These are phyloP conservation scores for Sebastes nivosus DNA, from an alignment of 2,797 vertebrate genomes.

Conservation along the genomic window DNA sequence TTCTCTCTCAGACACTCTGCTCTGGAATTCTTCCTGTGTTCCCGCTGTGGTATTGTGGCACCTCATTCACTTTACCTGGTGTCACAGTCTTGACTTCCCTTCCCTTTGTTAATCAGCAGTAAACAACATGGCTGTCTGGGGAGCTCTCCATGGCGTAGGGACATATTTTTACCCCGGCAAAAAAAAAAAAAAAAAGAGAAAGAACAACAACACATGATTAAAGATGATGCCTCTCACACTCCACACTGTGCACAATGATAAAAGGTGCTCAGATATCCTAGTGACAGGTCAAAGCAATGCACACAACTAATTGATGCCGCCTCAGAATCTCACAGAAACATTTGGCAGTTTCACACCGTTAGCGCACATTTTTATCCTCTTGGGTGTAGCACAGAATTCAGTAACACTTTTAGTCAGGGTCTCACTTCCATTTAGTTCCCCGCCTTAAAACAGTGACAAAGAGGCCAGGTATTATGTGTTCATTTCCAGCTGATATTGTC, in stretches of 20 bases:
- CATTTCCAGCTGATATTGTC: conserved; percentile 29
- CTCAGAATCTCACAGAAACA: conserved; percentile 72
- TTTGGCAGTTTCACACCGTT: conserved; percentile 70
- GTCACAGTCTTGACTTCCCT: conserved; percentile 82
- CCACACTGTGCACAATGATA: conserved; percentile 77
- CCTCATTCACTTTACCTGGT: conserved; percentile 78
- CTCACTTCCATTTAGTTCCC: conserved; percentile 43
- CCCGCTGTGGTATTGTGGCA: conserved; percentile 70
- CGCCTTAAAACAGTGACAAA: conserved; percentile 43
- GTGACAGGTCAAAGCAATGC: conserved; percentile 84
- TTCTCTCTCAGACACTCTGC: conserved; percentile 45
- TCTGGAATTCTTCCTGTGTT: conserved; percentile 70
- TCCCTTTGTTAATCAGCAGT: conserved; percentile 87
- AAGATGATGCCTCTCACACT: conserved; percentile 79
- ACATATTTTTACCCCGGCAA: conserved; percentile 78
- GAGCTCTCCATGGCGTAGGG: conserved; percentile 73
- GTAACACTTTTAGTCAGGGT: conserved; percentile 49
- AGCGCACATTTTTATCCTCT: conserved; percentile 57
- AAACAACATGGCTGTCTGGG: conserved; percentile 86
- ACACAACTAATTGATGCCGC: conserved; percentile 83
- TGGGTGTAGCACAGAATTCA: conserved; percentile 53
- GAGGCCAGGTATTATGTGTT: conserved; percentile 31
- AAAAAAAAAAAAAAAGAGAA: conserved; percentile 37
- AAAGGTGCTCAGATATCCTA: conserved; percentile 78
- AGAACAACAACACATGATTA: conserved; percentile 78